Conservation (phyloP, 2,113 vertebrate genomes). For the Ciconia stormi region DNA sequence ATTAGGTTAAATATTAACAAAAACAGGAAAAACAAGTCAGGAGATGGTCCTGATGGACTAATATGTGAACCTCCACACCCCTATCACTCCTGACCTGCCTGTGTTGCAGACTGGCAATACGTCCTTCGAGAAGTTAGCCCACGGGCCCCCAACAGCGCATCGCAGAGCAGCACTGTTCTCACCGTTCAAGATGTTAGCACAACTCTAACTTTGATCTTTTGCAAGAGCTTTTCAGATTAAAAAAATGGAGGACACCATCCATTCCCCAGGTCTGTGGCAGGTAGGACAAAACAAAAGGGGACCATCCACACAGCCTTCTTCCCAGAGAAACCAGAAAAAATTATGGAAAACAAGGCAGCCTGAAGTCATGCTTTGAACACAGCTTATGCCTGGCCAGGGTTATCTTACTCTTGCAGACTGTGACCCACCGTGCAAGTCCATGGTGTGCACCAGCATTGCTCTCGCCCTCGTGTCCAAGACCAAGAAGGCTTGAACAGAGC, state of each 20-base stretch:
- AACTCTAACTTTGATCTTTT: not conserved
- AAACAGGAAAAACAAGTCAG: not conserved
- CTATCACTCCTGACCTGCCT: accelerated
- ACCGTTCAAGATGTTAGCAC: accelerated
- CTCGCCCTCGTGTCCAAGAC: accelerated
- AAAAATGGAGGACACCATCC: too few relatives aligned
- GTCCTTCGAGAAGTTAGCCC: accelerated
- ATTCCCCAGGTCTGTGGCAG: not conserved
- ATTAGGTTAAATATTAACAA: not conserved
- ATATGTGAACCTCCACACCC: accelerated
- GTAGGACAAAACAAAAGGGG: not conserved
- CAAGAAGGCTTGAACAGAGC: too few relatives aligned
- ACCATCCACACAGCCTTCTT: accelerated
- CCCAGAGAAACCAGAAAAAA: not conserved
- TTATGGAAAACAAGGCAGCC: accelerated
- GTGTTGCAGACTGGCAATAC: accelerated
- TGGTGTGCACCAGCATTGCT: not conserved
- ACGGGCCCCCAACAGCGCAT: accelerated
- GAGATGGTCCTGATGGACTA: not conserved
- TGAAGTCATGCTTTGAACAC: not conserved
- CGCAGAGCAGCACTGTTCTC: accelerated
- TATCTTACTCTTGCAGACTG: accelerated
- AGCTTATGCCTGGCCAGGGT: not conserved
- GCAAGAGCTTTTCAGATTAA: not conserved
- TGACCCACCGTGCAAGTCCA: accelerated